Conservation (phyloP, 2,113 vertebrate genomes). For the Setophaga petechia region DNA sequence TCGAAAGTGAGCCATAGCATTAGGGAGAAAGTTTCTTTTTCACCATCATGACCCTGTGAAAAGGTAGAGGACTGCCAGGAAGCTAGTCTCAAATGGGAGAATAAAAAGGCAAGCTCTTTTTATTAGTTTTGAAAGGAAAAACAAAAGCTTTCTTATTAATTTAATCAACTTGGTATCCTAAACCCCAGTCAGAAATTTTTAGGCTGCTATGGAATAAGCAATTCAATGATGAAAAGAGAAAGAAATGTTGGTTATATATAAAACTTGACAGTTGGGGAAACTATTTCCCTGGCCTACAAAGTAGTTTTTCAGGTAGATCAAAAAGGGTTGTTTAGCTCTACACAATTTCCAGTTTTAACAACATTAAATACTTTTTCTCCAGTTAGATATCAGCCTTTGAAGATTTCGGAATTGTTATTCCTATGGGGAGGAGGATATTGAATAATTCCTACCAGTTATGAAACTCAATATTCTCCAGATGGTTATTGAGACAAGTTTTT, state of each 20-base stretch:
- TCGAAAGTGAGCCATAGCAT: neutral
- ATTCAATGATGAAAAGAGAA: constrained; percentile 34
- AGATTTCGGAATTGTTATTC: constrained; percentile 64
- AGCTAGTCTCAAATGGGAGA: neutral
- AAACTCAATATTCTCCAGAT: constrained; percentile 74
- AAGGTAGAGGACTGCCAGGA: neutral
- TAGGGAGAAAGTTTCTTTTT: neutral
- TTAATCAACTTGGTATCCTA: neutral
- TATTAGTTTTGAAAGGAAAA: constrained; percentile 29
- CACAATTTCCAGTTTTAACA: constrained; percentile 59
- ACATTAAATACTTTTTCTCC: constrained; percentile 51
- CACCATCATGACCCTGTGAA: neutral
- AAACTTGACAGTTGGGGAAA: constrained; percentile 44
- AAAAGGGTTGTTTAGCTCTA: constrained; percentile 45
- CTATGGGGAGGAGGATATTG: constrained; percentile 61
- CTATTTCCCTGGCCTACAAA: constrained; percentile 40
- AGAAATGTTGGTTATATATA: constrained; percentile 4
- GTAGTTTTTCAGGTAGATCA: constrained; percentile 50
- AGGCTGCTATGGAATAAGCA: neutral
- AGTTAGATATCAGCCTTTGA: constrained; percentile 60
- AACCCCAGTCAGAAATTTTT: constrained; percentile 4
- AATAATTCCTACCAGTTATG: constrained; percentile 73
- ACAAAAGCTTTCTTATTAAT: constrained; percentile 11
- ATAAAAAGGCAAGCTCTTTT: neutral
- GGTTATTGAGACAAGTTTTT: constrained; percentile 58